A percentile compares a stretch with the other conserved stretches of the same genome.
phyloP scores from a whole-genome alignment of 1,140 invertebrate species.

The Eupeodes corollae region DNA sequence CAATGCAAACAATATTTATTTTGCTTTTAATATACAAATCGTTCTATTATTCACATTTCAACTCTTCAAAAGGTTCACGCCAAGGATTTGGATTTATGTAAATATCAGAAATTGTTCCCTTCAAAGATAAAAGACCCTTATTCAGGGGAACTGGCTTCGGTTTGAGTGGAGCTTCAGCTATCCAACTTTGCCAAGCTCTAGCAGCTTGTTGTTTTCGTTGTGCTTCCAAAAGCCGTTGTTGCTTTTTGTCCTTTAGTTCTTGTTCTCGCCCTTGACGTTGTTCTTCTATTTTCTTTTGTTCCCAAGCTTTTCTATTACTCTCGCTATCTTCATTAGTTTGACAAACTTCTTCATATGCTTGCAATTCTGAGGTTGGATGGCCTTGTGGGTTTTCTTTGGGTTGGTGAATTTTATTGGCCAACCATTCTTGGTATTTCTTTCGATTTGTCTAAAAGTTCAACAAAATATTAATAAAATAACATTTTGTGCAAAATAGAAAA shows the following conservation, averaged over 20 bases:
- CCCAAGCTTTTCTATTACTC: background rate
- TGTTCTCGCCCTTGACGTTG: background rate
- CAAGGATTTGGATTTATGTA: slow-evolving; percentile 14
- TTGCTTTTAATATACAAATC: no score
- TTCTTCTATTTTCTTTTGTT: background rate
- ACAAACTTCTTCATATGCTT: background rate
- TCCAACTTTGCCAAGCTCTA: slow-evolving; percentile 11
- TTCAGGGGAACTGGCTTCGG: slow-evolving; percentile 15
- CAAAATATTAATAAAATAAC: no score
- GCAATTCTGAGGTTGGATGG: background rate
- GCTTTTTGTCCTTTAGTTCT: background rate
- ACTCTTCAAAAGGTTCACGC: background rate
- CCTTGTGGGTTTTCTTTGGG: background rate
- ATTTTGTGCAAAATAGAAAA: no score
- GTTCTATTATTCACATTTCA: no score
- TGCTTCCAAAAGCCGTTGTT: background rate
- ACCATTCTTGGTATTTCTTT: background rate
- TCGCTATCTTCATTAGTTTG: background rate
- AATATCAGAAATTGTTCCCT: slow-evolving; percentile 12
- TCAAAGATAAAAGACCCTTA: slow-evolving; percentile 10
- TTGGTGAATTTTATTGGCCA: background rate
- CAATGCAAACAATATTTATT: no score
- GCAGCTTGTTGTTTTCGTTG: background rate
- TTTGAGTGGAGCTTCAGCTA: slow-evolving; percentile 6
- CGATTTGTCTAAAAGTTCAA: no score